Conservation (phyloP, 2,797 vertebrate genomes). For the Falco rusticolus region DNA sequence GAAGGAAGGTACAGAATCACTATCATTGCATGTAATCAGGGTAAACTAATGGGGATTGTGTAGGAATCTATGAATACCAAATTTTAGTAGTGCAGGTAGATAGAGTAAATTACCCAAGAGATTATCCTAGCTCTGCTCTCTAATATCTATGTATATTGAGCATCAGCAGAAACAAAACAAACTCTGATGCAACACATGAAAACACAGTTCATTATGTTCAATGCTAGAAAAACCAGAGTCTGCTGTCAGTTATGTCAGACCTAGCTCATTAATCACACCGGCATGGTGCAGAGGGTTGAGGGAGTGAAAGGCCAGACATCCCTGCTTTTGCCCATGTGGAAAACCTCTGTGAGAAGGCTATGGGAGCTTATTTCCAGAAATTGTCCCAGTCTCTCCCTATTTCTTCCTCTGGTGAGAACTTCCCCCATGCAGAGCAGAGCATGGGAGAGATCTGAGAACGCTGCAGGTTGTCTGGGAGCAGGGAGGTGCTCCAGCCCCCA, state of each 20-base stretch:
- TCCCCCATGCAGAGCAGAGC: not conserved
- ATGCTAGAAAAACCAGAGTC: not conserved
- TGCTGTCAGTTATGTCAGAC: not conserved
- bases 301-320: not conserved
- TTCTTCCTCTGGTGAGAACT: not conserved
- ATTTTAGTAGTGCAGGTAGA: not conserved
- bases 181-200: not conserved
- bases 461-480: not conserved
- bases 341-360: not conserved
- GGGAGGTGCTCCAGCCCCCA: not conserved
- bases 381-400: not conserved
- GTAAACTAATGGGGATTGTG: not conserved
- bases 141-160: not conserved
- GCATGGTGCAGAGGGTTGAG: accelerated
- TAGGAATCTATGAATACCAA: slow-evolving; percentile 4
- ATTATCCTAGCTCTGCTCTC: not conserved
- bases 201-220: not conserved
- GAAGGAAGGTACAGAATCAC: not conserved
- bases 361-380: not conserved
- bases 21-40: not conserved
- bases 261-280: not conserved
- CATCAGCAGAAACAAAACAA: not conserved
- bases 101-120: not conserved
- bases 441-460: not conserved
- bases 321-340: not conserved